phyloP scores from a whole-genome alignment of 2,113 vertebrate species.

The Zonotrichia leucophrys region DNA sequence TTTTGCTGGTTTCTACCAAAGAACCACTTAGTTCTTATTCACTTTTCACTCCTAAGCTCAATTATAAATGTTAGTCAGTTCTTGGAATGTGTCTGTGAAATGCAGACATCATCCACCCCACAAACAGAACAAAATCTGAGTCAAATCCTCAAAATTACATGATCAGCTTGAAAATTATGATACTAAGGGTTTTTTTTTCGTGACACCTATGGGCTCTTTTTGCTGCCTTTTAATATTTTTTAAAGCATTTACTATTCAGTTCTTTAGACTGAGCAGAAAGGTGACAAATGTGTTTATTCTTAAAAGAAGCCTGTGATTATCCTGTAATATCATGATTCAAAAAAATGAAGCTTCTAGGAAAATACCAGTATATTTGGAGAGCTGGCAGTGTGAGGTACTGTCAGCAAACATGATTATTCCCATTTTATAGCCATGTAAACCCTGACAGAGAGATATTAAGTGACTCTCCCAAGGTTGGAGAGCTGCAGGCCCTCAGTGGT shows the following conservation, averaged over 20 bases:
- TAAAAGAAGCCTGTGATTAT: background rate
- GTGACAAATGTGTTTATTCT: background rate
- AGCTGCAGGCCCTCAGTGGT: background rate
- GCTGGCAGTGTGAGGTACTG: background rate
- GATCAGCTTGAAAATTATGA: conserved; percentile 40
- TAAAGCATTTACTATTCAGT: background rate
- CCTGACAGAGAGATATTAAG: background rate
- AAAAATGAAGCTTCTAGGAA: background rate
- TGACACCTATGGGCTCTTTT: background rate
- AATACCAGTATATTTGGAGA: background rate
- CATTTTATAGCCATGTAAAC: background rate
- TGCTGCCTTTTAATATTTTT: background rate
- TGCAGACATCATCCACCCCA: background rate
- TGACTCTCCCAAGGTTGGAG: background rate
- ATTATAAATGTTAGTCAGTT: conserved; percentile 18
- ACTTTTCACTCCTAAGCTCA: background rate
- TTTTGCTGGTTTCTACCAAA: background rate
- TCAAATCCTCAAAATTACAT: conserved; percentile 31
- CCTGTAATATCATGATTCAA: background rate
- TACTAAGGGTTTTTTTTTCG: background rate
- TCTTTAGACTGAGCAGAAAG: background rate
- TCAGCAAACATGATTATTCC: background rate
- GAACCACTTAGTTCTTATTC: background rate
- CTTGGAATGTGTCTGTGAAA: background rate
- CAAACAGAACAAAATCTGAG: conserved; percentile 31